Evolutionary conservation across 2,888 invertebrate species (phyloP).

Genomic region (Mythimna pallens): DNA sequence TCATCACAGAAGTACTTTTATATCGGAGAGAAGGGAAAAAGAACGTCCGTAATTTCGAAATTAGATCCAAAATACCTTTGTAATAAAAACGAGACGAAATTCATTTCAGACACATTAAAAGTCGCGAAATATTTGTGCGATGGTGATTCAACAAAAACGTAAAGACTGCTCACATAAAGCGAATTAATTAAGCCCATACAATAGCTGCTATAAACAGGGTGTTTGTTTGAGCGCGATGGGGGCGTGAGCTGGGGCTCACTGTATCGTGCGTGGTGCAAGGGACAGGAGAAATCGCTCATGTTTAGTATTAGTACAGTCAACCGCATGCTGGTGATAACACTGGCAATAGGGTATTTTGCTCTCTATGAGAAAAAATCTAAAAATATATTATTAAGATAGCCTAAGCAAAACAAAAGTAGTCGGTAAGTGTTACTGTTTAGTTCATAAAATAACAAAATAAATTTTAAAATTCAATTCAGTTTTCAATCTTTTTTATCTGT

Average conservation of each 20-base stretch:
- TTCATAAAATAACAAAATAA: too few relatives aligned
- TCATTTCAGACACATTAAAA: constrained; percentile 53
- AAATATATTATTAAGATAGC: too few relatives aligned
- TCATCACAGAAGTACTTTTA: neutral
- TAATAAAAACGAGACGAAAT: constrained; percentile 30
- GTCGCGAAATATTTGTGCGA: constrained; percentile 60
- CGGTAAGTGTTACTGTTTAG: too few relatives aligned
- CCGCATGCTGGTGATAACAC: too few relatives aligned
- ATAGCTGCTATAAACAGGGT: constrained; percentile 80
- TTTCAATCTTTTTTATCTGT: too few relatives aligned
- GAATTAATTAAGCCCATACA: constrained; percentile 86
- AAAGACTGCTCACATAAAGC: constrained; percentile 80
- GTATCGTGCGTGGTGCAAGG: constrained; percentile 30
- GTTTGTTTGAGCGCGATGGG: constrained; percentile 75
- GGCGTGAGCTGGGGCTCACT: constrained; percentile 60
- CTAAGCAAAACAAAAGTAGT: too few relatives aligned
- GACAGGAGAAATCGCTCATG: neutral
- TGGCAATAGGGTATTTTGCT: too few relatives aligned
- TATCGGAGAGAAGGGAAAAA: neutral
- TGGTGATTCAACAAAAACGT: constrained; percentile 74
- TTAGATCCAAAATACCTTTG: neutral
- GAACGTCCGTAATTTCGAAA: neutral
- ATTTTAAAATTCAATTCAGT: too few relatives aligned
- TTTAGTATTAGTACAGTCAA: neutral
- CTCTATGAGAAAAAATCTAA: too few relatives aligned